A percentile compares a stretch with the other conserved stretches of the same genome.
Evolutionary conservation across 2,113 vertebrate genomes (phyloP).

Genomic region (Centrocercus urophasianus): DNA sequence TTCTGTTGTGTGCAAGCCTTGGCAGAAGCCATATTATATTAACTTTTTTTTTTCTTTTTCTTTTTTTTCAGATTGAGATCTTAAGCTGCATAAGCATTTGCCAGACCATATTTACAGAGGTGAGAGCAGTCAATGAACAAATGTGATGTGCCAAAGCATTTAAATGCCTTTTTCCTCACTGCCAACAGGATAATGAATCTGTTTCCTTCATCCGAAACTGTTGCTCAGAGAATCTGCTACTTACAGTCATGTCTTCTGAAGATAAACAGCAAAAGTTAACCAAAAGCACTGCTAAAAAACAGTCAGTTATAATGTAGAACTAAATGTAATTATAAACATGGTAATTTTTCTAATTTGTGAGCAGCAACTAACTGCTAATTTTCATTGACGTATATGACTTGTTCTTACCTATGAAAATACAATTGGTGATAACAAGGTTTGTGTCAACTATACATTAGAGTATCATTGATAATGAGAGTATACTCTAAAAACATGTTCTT

Average conservation of each 20-base stretch:
- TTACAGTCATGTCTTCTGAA: background rate
- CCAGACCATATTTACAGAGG: background rate
- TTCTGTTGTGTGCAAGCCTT: background rate
- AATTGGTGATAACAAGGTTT: background rate
- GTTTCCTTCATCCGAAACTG: background rate
- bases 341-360: background rate
- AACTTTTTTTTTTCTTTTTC: background rate
- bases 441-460: background rate
- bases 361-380: background rate
- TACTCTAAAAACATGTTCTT: background rate
- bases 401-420: background rate
- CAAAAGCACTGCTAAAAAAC: background rate
- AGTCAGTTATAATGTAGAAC: background rate
- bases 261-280: background rate
- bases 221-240: background rate
- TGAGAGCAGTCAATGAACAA: background rate
- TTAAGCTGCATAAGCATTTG: background rate
- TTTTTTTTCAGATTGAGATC: background rate
- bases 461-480: background rate
- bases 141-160: background rate
- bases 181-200: background rate
- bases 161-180: background rate
- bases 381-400: background rate
- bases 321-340: background rate
- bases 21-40: background rate